Base-by-base conservation (phyloP, 2,888 invertebrate genomes). In the Leptopilina myrica region DNA sequence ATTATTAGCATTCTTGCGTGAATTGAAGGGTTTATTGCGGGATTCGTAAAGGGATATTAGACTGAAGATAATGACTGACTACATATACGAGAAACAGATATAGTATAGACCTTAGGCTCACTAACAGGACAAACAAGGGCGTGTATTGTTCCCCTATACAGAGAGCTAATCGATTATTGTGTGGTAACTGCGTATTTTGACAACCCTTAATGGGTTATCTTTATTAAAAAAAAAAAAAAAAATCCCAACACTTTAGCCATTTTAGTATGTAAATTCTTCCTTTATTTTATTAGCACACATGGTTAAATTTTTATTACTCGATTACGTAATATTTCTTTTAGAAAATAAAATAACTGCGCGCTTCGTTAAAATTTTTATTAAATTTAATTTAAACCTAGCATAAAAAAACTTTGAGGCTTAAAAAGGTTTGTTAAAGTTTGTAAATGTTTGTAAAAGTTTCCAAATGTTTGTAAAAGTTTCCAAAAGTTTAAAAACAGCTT, bases 151-250 rank as follows among this genome's bases (percentile, higher is more conserved):
- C 46, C 43, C 46, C 43, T 40, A 49, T 40, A 49, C 9, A 9
- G 4, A 43, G 46, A 46, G 46, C 66, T 67, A 20, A 67, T 43
- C 46, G 66, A 67, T 67, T 49, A 67, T 67, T 67, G 66, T 15
- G 66, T 46, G 46, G 15, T 12, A n/a, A 15, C 46, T 46, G n/a
- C 46, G 46, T 15, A 9, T 46, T 2, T 67, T 20, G 67, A 20
- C 43, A 9, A 46, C n/a, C 46, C 49, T 20, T 46, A 20, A 11
- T 66, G n/a, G 46, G 9, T 7, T 9, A 43, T 59, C 59, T 62
- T 62, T 20, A 15, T 20, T 8, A 62, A 20, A 62, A 15, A 62
- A 62, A 62, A 62, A 20, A 62, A 15, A 62, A 62, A 62, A 15
- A 62, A 62, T 62, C 20, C 20, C 3, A 9, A 62, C 62, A 59